Conservation (phyloP, 2,113 vertebrate species). For the Pristiophorus japonicus region DNA sequence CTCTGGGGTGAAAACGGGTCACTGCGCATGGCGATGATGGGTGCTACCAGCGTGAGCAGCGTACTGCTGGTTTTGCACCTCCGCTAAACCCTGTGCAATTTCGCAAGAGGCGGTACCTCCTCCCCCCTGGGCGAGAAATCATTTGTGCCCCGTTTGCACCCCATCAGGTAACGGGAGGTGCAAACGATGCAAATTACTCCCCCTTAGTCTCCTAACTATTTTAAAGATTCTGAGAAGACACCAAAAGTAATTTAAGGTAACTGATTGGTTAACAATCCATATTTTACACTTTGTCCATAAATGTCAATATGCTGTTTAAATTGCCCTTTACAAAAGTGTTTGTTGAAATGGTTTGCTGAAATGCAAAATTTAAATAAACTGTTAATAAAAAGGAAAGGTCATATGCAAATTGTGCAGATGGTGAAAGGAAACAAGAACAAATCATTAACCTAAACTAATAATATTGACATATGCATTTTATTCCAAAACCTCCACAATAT, state of each 20-base stretch:
- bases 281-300: constrained; percentile 62
- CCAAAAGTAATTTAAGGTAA: constrained; percentile 39
- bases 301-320: constrained; percentile 66
- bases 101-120: too few relatives aligned
- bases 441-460: constrained; percentile 50
- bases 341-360: constrained; percentile 52
- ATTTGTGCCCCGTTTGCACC: too few relatives aligned
- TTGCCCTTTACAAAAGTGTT: constrained; percentile 59
- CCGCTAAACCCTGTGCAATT: too few relatives aligned
- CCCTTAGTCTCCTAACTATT: not conserved
- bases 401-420: constrained; percentile 62
- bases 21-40: too few relatives aligned
- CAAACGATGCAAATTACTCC: too few relatives aligned
- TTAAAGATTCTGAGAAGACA: not conserved
- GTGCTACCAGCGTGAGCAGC: too few relatives aligned
- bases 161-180: too few relatives aligned
- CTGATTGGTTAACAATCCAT: constrained; percentile 61
- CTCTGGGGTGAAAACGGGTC: too few relatives aligned
- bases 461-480: constrained; percentile 15
- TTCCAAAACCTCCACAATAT: constrained; percentile 42
- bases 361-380: constrained; percentile 69
- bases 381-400: constrained; percentile 71
- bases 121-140: too few relatives aligned
- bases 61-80: too few relatives aligned
- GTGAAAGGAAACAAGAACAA: constrained; percentile 59